Base-by-base conservation (phyloP, 92 coral and sea anemone species). In the Montipora capitata region DNA sequence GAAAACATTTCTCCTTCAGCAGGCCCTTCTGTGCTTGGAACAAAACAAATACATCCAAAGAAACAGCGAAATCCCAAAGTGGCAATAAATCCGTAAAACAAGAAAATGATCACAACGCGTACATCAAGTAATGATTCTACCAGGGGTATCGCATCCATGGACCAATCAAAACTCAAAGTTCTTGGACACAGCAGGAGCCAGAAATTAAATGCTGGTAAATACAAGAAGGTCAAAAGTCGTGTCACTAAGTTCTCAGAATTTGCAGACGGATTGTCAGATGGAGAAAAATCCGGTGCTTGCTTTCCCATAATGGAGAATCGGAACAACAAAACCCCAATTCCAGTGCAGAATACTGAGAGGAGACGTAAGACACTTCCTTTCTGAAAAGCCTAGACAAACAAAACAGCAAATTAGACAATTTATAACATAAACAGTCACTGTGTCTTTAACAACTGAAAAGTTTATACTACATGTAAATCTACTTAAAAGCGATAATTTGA, bases 151-250 rank as follows among this genome's bases (percentile, higher is more conserved):
- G 98, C 87, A 40, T 91, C 96, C 98, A 97, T 94, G 1, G 99
- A 97, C 99, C 99, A 97, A 87, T 97, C 99, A 91, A 97, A 97
- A 80, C 99, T 96, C 40, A 97, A 80, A 7, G 91, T 87, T 45
- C 87, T 96, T 11, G 99, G 99, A 82, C 94, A 97, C n/a, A 97
- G 72, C 10, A 97, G 91, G n/a, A 97, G 85, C 99, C 96, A 92
- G 54, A 97, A 96, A 80, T 97, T 90, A 78, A 90, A 92, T 40
- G 92, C 96, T 2, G 99, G 99, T 38, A 97, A 80, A 87, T 75
- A 93, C 7, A 97, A 64, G 72, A 96, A 97, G 2, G 99, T 97
- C 13, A 97, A 74, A 40, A 92, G 45, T 78, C 99, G 91, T 76
- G 98, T 97, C 64, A 88, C 81, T 16, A 85, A 77, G 54, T 88